Percentiles rank a stretch among this genome's conserved stretches.
Conservation (phyloP, 2,797 vertebrate species). For the Borostomias antarcticus region DNA sequence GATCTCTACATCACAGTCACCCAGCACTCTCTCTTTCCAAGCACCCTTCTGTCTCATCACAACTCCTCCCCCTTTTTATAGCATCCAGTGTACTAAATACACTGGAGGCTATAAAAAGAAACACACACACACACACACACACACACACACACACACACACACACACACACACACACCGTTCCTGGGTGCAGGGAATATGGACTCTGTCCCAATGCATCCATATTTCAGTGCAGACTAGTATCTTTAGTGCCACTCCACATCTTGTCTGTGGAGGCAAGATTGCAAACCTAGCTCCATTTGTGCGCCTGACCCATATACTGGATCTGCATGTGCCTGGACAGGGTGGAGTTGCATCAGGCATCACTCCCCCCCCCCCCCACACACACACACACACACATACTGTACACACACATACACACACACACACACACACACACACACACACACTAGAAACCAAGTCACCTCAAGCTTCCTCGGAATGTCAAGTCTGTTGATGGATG, state of each 20-base stretch:
- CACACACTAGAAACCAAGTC: slow-evolving; percentile 12
- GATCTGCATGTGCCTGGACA: slow-evolving; percentile 39
- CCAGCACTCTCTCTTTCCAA: slow-evolving; percentile 36
- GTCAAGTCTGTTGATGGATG: slow-evolving; percentile 3
- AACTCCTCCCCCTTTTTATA: slow-evolving; percentile 31
- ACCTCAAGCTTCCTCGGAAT: slow-evolving; percentile 21
- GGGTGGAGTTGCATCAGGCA: slow-evolving; percentile 38
- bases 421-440: slow-evolving; percentile 19
- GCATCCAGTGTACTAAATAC: slow-evolving; percentile 44
- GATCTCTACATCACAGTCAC: slow-evolving; percentile 46
- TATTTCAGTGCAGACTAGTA: slow-evolving; percentile 71
- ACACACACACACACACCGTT: slow-evolving; percentile 24
- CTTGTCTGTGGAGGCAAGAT: slow-evolving; percentile 64
- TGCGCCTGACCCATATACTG: slow-evolving; percentile 74
- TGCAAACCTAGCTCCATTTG: slow-evolving; percentile 53
- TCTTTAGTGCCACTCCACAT: slow-evolving; percentile 73
- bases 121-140: slow-evolving; percentile 18
- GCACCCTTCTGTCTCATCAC: slow-evolving; percentile 1
- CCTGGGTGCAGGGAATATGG: slow-evolving; percentile 62
- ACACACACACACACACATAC: slow-evolving; percentile 7
- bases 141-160: slow-evolving; percentile 20
- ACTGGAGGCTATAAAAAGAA: no score
- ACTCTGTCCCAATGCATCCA: slow-evolving; percentile 70
- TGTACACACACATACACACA: slow-evolving; percentile 21
- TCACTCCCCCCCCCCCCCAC: slow-evolving; percentile 14